A percentile compares a stretch with the other conserved stretches of the same genome.
Evolutionary conservation across 2,888 invertebrate species (phyloP).

Genomic region (Eupsilia transversa): DNA sequence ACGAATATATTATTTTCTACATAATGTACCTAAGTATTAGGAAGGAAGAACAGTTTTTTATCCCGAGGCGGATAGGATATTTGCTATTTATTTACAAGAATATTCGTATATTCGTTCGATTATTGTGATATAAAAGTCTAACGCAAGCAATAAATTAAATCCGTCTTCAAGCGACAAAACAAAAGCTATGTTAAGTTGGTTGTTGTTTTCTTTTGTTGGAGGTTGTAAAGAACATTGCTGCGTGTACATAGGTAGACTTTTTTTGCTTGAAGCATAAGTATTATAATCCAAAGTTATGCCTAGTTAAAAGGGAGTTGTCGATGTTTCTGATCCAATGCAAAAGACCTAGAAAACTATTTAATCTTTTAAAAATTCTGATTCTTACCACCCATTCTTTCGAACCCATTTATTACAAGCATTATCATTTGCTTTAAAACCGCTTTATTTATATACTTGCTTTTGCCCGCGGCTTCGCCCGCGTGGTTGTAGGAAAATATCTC

Average conservation of each 20-base stretch:
- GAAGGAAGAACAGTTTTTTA: neutral
- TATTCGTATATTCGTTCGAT: neutral
- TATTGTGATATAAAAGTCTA: neutral
- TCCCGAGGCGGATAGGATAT: too few species aligned
- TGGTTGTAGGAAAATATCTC: too few species aligned
- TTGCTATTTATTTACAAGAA: neutral
- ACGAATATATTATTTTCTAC: too few species aligned
- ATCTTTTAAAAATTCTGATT: neutral
- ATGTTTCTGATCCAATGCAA: neutral
- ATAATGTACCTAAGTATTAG: neutral
- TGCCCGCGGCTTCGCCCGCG: too few species aligned
- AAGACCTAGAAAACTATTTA: neutral
- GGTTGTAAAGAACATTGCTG: slow-evolving; percentile 1
- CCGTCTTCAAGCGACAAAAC: slow-evolving; percentile 17
- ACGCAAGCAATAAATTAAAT: slow-evolving; percentile 23
- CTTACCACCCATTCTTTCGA: neutral
- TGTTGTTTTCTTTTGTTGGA: slow-evolving; percentile 29
- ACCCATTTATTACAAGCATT: too few species aligned
- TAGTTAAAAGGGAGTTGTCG: neutral
- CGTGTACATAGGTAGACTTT: neutral
- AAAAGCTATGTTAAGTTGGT: slow-evolving; percentile 18
- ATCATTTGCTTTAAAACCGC: neutral
- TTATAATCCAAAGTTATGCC: neutral
- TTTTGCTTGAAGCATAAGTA: neutral
- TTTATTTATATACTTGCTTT: too few species aligned